Base-by-base conservation (phyloP, 1,140 invertebrate species). In the Orchestia grillus region DNA sequence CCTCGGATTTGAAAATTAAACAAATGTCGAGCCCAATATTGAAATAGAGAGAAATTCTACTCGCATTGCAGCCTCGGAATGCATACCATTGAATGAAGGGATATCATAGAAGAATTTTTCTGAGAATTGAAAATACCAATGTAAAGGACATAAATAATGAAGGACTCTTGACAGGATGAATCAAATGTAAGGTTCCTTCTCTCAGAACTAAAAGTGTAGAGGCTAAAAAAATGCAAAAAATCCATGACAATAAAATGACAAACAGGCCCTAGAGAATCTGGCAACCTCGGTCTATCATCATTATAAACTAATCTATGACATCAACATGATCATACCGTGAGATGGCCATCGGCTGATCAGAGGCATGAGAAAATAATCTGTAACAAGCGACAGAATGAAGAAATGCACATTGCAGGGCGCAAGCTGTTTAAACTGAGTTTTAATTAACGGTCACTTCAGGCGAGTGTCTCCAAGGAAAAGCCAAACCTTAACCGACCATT, bases 271-370 rank as follows among this genome's bases (percentile, higher is more conserved):
- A 90, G 43, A 40, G 44, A 94, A 94, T 94, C 44, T 40, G 44
- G 92, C 41, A 94, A 47, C 92, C 92, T 45, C 92, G 47, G 41
- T 94, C 44, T 44, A 47, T 94, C 92, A 94, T 94, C 43, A 94
- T 94, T 94, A 94, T 94, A 94, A 94, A 94, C 43, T 44, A 94
- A 94, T 94, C 92, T 45, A 47, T n/a, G 43, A 94, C 92, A 44
- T 94, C 92, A 45, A 94, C 92, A 47, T 45, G 44, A 47, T 94
- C 44, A n/a, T 94, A 44, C 43, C 47, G 40, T 94, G 40, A 19
- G 44, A 47, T 94, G 92, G 88, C 41, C 88, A 91, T 47, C 36
- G 36, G 43, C 44, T 45, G 47, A 45, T 94, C 36, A 16, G 44
- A 47, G 44, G 8, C 44, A 6, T 36, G 44, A 94, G n/a, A 94